These are phyloP conservation scores for Stegastes partitus DNA, from an alignment of 2,113 vertebrate species.

Conservation along the genomic window DNA sequence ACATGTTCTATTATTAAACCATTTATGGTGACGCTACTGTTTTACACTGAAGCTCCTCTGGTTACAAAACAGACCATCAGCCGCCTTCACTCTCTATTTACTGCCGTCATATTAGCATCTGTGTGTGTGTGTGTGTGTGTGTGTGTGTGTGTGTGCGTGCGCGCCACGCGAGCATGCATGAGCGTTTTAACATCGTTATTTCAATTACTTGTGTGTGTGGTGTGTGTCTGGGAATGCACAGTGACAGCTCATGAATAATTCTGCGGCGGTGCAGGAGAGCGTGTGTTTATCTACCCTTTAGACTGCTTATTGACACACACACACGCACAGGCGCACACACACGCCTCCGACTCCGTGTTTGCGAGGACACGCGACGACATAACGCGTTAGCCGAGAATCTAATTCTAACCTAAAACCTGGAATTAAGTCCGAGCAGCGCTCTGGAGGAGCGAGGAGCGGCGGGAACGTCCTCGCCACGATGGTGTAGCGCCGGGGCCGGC, in stretches of 20 bases:
- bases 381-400: no score
- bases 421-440: no score
- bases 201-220: slow-evolving; percentile 72
- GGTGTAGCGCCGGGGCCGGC: no score
- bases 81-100: neutral
- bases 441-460: no score
- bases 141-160: neutral
- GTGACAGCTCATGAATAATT: slow-evolving; percentile 78
- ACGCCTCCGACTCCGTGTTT: no score
- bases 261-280: slow-evolving; percentile 50
- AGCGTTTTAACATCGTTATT: slow-evolving; percentile 59
- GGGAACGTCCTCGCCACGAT: no score
- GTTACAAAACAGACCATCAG: neutral
- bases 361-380: no score
- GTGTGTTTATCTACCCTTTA: slow-evolving; percentile 71
- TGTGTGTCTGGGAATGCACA: slow-evolving; percentile 32
- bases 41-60: neutral
- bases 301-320: slow-evolving; percentile 33
- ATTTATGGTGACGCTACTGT: neutral
- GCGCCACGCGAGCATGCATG: neutral
- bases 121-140: neutral
- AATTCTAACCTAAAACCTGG: no score
- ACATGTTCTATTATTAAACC: neutral
- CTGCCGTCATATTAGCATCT: neutral
- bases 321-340: slow-evolving; percentile 28